phyloP scores from a whole-genome alignment of 2,797 vertebrate genomes.

The Avahi laniger region DNA sequence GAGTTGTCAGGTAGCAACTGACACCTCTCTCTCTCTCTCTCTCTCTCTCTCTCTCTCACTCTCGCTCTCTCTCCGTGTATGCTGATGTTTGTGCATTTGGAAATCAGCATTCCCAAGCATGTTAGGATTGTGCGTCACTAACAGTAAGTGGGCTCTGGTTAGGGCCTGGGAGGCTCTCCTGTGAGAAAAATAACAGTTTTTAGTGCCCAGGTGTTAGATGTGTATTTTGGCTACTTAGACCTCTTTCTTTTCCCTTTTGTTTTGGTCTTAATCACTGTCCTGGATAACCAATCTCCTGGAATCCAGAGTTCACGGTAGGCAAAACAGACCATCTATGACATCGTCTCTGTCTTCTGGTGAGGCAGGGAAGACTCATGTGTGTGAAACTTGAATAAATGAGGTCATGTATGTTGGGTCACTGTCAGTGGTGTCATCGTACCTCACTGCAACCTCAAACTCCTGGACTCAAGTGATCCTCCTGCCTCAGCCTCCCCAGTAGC shows the following conservation, averaged over 20 bases:
- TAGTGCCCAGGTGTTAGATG: background rate
- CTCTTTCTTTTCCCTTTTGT: background rate
- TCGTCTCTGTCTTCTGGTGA: background rate
- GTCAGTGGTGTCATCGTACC: background rate
- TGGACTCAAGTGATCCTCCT: no score
- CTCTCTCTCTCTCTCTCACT: accelerated
- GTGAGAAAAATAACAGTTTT: background rate
- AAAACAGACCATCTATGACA: background rate
- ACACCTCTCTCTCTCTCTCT: background rate
- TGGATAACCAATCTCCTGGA: background rate
- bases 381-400: background rate
- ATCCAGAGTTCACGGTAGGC: background rate
- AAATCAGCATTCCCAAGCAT: background rate
- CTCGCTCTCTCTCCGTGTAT: accelerated
- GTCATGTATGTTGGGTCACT: background rate
- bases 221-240: background rate
- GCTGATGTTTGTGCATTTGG: background rate
- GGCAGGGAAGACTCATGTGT: background rate
- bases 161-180: background rate
- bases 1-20: background rate
- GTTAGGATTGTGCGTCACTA: background rate
- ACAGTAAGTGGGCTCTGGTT: background rate
- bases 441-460: no score
- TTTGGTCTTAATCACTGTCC: background rate
- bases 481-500: no score